These are phyloP conservation scores for Varanus komodoensis DNA, from an alignment of 2,113 vertebrate genomes.

Conservation along the genomic window DNA sequence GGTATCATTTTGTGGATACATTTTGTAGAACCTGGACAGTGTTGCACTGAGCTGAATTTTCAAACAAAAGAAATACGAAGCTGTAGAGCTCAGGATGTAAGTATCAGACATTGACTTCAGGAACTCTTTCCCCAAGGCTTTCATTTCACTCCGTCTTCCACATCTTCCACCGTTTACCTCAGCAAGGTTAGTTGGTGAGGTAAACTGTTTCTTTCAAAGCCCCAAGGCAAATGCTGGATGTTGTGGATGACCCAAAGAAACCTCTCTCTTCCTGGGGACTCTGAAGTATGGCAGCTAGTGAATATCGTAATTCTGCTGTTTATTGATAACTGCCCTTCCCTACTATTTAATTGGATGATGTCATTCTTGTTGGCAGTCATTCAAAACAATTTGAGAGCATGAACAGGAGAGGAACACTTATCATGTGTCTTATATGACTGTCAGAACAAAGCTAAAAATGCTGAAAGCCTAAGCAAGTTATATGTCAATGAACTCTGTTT, in stretches of 20 bases:
- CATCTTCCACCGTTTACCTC: not conserved
- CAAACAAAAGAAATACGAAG: fast-evolving
- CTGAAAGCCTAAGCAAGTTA: not conserved
- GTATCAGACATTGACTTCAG: conserved; percentile 21
- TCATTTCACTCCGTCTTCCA: not conserved
- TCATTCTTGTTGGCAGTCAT: not conserved
- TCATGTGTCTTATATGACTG: not conserved
- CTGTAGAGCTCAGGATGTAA: not conserved
- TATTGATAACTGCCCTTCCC: not conserved
- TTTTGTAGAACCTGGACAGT: not conserved
- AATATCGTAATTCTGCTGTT: not conserved
- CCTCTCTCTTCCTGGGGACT: not conserved
- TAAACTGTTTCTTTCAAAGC: not conserved
- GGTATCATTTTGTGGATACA: fast-evolving
- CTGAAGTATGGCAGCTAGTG: not conserved
- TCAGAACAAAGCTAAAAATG: not conserved
- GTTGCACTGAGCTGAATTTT: conserved; percentile 17
- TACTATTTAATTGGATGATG: not conserved
- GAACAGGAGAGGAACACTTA: not conserved
- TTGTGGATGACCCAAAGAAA: not conserved
- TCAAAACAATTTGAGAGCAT: not conserved
- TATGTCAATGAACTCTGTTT: not conserved
- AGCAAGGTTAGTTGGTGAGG: not conserved
- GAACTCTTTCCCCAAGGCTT: not conserved
- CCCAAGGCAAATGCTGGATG: not conserved